Evolutionary conservation across 2,113 vertebrate species (phyloP).

Genomic region (Perognathus longimembris): DNA sequence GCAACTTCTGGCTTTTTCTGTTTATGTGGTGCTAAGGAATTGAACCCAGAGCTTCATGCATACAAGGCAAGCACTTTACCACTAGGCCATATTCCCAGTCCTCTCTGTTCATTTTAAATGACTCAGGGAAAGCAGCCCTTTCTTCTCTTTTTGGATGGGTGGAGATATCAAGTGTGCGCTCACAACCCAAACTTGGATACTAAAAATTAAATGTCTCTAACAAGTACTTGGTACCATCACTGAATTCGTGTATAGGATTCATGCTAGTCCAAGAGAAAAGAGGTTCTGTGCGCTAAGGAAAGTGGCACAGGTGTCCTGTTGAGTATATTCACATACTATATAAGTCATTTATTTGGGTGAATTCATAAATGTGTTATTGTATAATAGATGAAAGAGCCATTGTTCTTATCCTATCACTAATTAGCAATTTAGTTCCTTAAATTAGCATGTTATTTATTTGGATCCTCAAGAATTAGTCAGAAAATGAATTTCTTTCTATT

Average conservation of each 20-base stretch:
- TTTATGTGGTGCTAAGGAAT: too few species aligned
- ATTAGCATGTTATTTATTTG: not conserved
- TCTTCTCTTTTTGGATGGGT: not conserved
- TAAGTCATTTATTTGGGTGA: not conserved
- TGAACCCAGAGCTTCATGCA: too few species aligned
- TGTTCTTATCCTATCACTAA: not conserved
- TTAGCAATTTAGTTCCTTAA: constrained; percentile 1
- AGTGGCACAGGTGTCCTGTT: not conserved
- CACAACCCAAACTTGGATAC: not conserved
- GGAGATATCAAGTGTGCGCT: not conserved
- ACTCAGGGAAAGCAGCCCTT: constrained; percentile 31
- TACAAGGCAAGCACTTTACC: too few species aligned
- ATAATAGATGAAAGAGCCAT: not conserved
- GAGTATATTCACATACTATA: not conserved
- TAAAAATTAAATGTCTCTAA: not conserved
- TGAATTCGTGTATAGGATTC: not conserved
- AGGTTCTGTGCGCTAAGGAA: not conserved
- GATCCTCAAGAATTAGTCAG: not conserved
- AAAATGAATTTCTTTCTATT: constrained; percentile 25
- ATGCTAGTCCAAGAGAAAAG: not conserved
- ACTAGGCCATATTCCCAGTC: too few species aligned
- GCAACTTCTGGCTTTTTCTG: too few species aligned
- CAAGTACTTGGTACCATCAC: not conserved
- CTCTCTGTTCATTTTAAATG: too few species aligned
- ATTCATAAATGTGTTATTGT: not conserved